Base-by-base conservation (phyloP, 2,888 invertebrate species). In the Beris chalybata region DNA sequence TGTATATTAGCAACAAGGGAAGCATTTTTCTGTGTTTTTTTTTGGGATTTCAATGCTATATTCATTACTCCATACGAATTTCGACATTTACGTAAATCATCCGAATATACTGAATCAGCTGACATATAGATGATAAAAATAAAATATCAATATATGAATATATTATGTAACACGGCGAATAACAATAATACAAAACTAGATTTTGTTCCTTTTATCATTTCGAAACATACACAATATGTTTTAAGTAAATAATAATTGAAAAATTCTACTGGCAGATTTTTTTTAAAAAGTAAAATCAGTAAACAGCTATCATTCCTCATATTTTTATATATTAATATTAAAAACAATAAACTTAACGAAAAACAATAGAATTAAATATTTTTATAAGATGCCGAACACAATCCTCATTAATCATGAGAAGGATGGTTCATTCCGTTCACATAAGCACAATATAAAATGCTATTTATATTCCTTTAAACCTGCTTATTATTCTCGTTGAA, bases 291-390 rank as follows among this genome's bases (percentile, higher is more conserved):
- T n/a, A 52, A 52, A 45, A 38, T 38, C 30, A 59, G 50, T 59
- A 50, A 61, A 61, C 61, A 61, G 52, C 52, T 52, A 61, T 61
- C 61, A 61, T 61, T 61, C 61, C 61, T 52, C 15, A 32, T 61
- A 52, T 38, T 61, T 44, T 5, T 7, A 22, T 50, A 50, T n/a
- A 61, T 50, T 13, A 5, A 44, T 43, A 7, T 52, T 38, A 52
- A 61, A 52, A 50, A 50, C 15, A 31, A 52, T 50, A 6, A 50
- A 61, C 52, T n/a, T n/a, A 59, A 59, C 32, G 48, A 29, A 54
- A 32, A 29, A 48, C 44, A 59, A 59, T 59, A 52, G 32, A 29
- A 61, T 52, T 61, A 56, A 22, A 12, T 53, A 50, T 50, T 52
- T 45, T 50, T 9, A n/a, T 50, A 22, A 61, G 61, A 61, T 61